Base-by-base conservation (phyloP, 2,888 invertebrate genomes). In the Nephrotoma flavescens region DNA sequence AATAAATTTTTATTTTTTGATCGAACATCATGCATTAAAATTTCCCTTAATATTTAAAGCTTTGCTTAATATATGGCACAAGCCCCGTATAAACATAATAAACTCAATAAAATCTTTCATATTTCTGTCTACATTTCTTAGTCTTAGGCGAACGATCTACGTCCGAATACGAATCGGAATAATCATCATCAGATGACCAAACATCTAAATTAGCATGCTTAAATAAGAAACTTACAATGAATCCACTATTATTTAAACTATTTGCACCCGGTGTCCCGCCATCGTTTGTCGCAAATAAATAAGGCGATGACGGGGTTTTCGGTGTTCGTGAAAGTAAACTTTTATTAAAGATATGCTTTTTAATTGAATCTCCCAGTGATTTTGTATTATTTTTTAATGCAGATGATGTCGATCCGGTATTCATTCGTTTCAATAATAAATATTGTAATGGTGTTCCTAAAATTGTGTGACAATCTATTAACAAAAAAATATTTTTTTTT, bases 291-390 rank as follows among this genome's bases (percentile, higher is more conserved):
- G 15, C 19, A 44, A 11, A 44, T 7, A 31, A 19, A 31, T 9
- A 44, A 15, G 86, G 41, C 6, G 86, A 86, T 41, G 86, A 45
- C 7, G 6, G 9, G 15, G 44, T 89, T 88, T 92, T 92, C 2
- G 92, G 92, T 7, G 92, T 92, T 41, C 91, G 90, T 5, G 91
- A 90, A 88, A 94, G 94, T 4, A 94, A 90, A 6, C 93, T 94
- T 90, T 95, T 96, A 89, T 95, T 95, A 89, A 97, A 97, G 87
- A 96, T 96, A 89, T 96, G 96, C 89, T 96, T 95, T 91, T 96
- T 97, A 88, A 97, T 96, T 0, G 96, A 96, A 89, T 96, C 96
- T 0, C 96, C 95, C 88, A 97, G 93, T 88, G 96, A 96, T 89
- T 94, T 94, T 3, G 90, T 90, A 86, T 90, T 90, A 6, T 83